phyloP scores from a whole-genome alignment of 2,113 vertebrate genomes.

The Acanthisitta chloris region DNA sequence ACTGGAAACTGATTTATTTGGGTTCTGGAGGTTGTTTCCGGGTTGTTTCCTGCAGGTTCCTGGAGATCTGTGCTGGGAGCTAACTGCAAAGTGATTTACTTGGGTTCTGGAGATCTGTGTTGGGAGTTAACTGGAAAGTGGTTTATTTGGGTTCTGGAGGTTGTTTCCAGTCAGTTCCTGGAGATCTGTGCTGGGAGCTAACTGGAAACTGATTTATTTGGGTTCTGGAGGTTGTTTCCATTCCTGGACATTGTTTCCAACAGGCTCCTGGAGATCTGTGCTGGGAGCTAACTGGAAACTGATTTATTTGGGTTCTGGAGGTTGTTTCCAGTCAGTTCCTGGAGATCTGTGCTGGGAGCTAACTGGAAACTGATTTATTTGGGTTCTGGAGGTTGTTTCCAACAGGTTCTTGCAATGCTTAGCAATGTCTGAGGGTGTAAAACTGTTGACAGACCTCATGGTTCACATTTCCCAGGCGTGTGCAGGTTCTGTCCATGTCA shows the following conservation, averaged over 20 bases:
- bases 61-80: neutral
- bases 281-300: too few relatives aligned
- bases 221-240: neutral
- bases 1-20: neutral
- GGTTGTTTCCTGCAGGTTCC: too few relatives aligned
- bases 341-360: neutral
- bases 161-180: neutral
- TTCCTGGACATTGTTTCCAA: neutral
- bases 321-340: neutral
- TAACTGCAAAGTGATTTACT: neutral
- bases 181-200: too few relatives aligned
- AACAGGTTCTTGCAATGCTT: too few relatives aligned
- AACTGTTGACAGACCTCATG: neutral
- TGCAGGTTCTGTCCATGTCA: neutral
- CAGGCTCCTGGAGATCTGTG: neutral
- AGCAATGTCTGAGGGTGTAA: neutral
- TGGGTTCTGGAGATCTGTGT: neutral
- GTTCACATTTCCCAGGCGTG: neutral
- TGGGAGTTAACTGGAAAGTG: neutral
- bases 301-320: neutral
- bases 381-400: neutral
- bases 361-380: neutral
- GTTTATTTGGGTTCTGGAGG: neutral
- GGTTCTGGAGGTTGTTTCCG: neutral
- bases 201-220: neutral